Evolutionary conservation across 1,140 invertebrate species (phyloP).

Genomic region (Brachionus sp.): DNA sequence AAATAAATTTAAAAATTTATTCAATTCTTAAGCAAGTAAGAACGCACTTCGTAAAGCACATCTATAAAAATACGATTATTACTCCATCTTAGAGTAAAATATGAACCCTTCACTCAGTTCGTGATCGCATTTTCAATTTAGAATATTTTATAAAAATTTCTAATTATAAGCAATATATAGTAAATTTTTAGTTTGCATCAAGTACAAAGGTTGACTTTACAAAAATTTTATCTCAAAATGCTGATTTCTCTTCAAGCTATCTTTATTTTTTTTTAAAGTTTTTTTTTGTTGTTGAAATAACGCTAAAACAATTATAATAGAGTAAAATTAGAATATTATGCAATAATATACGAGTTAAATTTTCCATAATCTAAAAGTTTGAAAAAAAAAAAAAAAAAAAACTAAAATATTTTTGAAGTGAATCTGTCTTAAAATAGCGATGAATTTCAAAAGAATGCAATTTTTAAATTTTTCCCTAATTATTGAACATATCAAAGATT

Average conservation of each 20-base stretch:
- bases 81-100: neutral
- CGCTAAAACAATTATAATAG: neutral
- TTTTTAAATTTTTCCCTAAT: neutral
- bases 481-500: neutral
- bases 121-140: neutral
- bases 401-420: neutral
- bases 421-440: neutral
- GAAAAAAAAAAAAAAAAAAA: neutral
- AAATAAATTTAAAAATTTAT: neutral
- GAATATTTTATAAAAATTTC: neutral
- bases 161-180: neutral
- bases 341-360: neutral
- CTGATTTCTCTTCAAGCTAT: neutral
- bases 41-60: neutral
- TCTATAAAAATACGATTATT: neutral
- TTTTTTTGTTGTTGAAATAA: neutral
- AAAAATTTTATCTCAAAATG: neutral
- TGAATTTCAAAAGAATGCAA: neutral
- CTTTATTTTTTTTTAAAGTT: neutral
- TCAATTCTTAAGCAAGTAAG: neutral
- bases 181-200: neutral
- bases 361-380: neutral
- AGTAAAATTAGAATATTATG: neutral
- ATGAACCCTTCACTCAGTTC: neutral
- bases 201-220: neutral